Conservation (phyloP, 2,797 vertebrate species). For the Falco novaeseelandiae region DNA sequence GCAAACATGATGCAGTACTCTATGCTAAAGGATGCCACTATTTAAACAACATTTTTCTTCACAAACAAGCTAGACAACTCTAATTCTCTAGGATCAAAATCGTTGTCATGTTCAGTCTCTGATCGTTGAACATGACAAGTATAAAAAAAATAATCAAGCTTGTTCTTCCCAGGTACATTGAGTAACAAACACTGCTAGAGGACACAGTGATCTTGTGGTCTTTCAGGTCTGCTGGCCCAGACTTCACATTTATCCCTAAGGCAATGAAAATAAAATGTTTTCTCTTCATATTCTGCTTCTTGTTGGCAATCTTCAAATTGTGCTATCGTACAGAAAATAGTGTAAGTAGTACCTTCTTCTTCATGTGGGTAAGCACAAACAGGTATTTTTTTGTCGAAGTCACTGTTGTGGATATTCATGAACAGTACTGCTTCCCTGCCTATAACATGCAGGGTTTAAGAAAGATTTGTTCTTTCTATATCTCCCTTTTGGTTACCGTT, state of each 20-base stretch:
- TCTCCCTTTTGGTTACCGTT: not conserved
- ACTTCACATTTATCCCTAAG: not conserved
- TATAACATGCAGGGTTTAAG: not conserved
- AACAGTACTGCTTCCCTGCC: not conserved
- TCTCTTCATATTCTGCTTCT: not conserved
- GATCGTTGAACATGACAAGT: rapidly evolving
- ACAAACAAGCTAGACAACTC: not conserved
- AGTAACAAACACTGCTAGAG: not conserved
- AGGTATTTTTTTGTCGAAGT: not conserved
- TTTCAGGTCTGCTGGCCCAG: not conserved
- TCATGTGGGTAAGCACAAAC: not conserved
- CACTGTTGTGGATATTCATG: rapidly evolving
- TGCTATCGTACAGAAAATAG: not conserved
- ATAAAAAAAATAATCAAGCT: not conserved
- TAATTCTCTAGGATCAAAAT: not conserved
- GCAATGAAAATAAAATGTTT: not conserved
- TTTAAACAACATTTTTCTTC: not conserved
- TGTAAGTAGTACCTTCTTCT: not conserved
- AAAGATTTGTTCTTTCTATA: not conserved
- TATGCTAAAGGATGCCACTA: not conserved
- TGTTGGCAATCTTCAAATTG: not conserved
- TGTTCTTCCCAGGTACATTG: not conserved
- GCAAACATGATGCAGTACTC: not conserved
- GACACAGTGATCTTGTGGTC: not conserved
- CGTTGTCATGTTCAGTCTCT: not conserved